Conservation (phyloP, 2,888 invertebrate species). For the Urechis unicinctus region DNA sequence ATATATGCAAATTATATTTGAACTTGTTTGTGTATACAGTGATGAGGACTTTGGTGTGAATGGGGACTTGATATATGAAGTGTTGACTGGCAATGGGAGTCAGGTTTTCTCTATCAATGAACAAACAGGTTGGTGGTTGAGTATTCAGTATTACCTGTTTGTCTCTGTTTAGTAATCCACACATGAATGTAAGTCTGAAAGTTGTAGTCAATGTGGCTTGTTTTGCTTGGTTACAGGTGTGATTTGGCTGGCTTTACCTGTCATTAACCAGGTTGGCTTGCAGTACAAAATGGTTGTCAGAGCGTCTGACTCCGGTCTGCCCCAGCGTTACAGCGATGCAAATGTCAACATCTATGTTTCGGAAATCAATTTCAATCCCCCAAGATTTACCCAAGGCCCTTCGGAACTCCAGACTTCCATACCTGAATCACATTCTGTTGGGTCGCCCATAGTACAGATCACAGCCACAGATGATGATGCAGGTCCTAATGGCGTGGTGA, state of each 20-base stretch:
- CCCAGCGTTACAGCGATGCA: constrained; percentile 74
- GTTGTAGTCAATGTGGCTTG: too few species aligned
- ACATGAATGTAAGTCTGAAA: too few species aligned
- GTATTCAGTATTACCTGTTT: too few species aligned
- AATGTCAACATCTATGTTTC: constrained; percentile 58
- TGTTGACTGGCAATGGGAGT: constrained; percentile 65
- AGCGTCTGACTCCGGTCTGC: constrained; percentile 81
- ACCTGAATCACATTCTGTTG: constrained; percentile 86
- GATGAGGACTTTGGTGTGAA: constrained; percentile 40
- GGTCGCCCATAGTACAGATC: constrained; percentile 77
- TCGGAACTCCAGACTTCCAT: constrained; percentile 68
- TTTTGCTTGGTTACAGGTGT: constrained; percentile 55
- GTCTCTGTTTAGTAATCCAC: too few species aligned
- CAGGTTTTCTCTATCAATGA: constrained; percentile 68
- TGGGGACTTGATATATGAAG: constrained; percentile 8
- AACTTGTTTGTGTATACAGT: constrained; percentile 17
- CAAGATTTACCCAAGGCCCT: constrained; percentile 61
- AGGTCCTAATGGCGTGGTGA: constrained; percentile 78
- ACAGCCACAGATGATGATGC: constrained; percentile 59
- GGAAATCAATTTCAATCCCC: constrained; percentile 73
- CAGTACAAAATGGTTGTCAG: constrained; percentile 65
- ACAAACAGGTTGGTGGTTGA: constrained; percentile 61
- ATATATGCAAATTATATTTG: too few species aligned
- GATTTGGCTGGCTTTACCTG: constrained; percentile 62
- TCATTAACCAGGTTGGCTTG: constrained; percentile 52